Percentiles rank a stretch among this genome's conserved stretches.
Evolutionary conservation across 2,797 vertebrate genomes (phyloP).

Genomic region (Thripadectes ignobilis): DNA sequence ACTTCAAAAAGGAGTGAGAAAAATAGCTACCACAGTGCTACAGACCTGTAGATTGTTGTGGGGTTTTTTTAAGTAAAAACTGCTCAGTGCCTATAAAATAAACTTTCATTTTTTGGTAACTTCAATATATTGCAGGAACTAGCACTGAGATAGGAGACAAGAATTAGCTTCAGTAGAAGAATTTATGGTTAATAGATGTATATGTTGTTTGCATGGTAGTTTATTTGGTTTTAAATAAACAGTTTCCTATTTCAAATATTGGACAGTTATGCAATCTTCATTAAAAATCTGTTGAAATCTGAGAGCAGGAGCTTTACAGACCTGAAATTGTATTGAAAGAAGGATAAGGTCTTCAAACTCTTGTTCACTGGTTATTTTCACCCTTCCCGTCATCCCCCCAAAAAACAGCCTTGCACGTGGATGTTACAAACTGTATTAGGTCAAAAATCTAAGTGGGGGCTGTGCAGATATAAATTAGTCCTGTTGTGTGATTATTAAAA

Average conservation of each 20-base stretch:
- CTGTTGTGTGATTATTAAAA: constrained; percentile 3
- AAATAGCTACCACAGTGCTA: neutral
- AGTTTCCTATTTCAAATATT: neutral
- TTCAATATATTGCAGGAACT: neutral
- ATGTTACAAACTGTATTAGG: neutral
- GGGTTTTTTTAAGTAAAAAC: neutral
- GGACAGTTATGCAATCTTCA: neutral
- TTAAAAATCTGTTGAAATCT: neutral
- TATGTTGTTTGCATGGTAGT: neutral
- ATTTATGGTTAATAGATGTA: neutral
- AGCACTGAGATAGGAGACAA: neutral
- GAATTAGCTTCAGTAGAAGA: neutral
- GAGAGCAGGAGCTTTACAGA: neutral
- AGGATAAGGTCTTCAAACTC: neutral
- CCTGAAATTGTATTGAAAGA: neutral
- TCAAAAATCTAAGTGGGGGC: neutral
- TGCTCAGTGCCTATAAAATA: neutral
- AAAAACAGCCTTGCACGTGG: neutral
- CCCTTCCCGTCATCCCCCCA: neutral
- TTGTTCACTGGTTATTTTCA: neutral
- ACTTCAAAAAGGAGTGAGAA: constrained; percentile 2
- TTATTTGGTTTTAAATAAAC: neutral
- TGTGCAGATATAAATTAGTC: neutral
- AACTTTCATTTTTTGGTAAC: neutral
- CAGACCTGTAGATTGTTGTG: neutral